A percentile compares a stretch with the other conserved stretches of the same genome.
phyloP scores from a whole-genome alignment of 2,797 vertebrate species.

The Peromyscus aztecus region DNA sequence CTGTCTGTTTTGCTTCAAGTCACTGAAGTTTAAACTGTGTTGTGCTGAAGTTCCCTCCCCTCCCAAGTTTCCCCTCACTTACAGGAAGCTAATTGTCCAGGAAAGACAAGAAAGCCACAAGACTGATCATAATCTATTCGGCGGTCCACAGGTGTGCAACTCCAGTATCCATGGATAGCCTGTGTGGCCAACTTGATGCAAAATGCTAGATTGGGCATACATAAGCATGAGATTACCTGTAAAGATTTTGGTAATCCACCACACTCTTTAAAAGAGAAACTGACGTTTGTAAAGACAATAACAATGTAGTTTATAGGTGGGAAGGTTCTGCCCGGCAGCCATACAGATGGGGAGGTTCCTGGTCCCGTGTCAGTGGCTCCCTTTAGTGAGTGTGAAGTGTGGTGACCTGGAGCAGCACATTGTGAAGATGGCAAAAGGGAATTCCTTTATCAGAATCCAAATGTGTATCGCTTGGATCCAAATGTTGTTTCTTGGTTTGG shows the following conservation, averaged over 20 bases:
- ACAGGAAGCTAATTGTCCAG: not conserved
- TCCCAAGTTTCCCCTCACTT: not conserved
- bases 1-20: too few species aligned
- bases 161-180: not conserved
- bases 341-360: not conserved
- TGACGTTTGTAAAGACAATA: not conserved
- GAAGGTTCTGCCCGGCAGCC: not conserved
- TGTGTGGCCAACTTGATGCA: not conserved
- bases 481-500: constrained; percentile 27
- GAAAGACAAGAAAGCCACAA: not conserved
- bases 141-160: not conserved
- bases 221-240: not conserved
- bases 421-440: not conserved
- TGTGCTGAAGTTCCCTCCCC: not conserved
- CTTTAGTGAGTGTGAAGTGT: not conserved
- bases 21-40: not conserved
- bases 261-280: constrained; percentile 21
- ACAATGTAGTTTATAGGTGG: not conserved
- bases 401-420: not conserved
- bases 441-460: constrained; percentile 34
- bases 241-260: constrained; percentile 25
- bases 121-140: not conserved
- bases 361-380: not conserved
- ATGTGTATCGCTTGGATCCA: not conserved
- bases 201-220: not conserved